These are phyloP conservation scores for Mayetiola destructor DNA, from an alignment of 2,888 invertebrate genomes.

Conservation along the genomic window DNA sequence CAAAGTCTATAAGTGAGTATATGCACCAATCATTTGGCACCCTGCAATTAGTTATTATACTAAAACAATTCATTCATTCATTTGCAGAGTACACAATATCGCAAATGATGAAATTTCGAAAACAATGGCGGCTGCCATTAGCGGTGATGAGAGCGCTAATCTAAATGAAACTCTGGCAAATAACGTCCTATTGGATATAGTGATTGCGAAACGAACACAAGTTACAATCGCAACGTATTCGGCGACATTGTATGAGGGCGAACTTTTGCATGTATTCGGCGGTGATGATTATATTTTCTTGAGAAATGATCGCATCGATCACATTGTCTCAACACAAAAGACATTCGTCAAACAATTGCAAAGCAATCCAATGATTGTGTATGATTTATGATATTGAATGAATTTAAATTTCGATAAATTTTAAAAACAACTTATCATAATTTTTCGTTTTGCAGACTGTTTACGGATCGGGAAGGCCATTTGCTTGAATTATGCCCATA, in stretches of 20 bases:
- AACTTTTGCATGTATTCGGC: not conserved
- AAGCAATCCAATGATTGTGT: not conserved
- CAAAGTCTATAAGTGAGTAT: not conserved
- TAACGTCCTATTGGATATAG: not conserved
- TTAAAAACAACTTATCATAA: too few species aligned
- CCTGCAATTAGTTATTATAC: too few species aligned
- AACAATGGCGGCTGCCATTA: too few species aligned
- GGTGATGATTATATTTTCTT: not conserved
- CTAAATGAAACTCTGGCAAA: not conserved
- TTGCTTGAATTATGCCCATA: constrained; percentile 30
- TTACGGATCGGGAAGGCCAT: constrained; percentile 28
- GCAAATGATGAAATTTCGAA: too few species aligned
- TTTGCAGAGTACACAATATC: too few species aligned
- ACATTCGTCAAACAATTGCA: not conserved
- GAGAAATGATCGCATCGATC: not conserved
- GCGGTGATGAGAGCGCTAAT: too few species aligned
- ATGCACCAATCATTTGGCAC: too few species aligned
- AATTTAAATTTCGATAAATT: too few species aligned
- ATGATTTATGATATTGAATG: too few species aligned
- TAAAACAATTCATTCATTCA: too few species aligned
- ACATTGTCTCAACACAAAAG: not conserved
- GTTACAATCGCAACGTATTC: not conserved
- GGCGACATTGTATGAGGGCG: not conserved
- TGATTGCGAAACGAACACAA: not conserved
- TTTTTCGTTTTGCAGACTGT: constrained; percentile 23